A percentile compares a stretch with the other conserved stretches of the same genome.
These are phyloP conservation scores for Diplolepis rosae DNA, from an alignment of 2,888 invertebrate genomes.

Conservation along the genomic window DNA sequence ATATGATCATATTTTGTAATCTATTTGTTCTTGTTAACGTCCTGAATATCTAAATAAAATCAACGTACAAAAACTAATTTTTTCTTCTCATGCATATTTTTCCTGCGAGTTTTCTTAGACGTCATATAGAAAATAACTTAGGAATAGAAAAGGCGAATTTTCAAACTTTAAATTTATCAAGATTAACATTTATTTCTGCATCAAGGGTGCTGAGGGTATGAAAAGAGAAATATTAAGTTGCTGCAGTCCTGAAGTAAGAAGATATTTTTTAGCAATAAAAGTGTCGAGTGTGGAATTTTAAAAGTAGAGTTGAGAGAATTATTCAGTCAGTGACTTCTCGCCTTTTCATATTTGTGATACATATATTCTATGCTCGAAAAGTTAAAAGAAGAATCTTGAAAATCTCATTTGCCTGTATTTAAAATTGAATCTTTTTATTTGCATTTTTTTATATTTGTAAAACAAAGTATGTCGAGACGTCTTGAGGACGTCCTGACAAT, in stretches of 20 bases:
- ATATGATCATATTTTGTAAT: no score
- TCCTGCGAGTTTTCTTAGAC: no score
- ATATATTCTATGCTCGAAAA: neutral
- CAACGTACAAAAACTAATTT: no score
- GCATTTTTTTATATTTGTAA: no score
- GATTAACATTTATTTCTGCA: neutral
- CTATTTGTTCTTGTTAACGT: no score
- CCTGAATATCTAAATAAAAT: no score
- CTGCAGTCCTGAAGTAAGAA: neutral
- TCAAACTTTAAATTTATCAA: neutral
- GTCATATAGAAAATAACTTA: no score
- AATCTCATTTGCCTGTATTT: neutral
- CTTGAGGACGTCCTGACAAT: no score
- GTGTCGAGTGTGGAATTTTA: neutral
- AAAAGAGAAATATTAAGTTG: slow-evolving; percentile 8
- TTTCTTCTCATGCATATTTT: no score
- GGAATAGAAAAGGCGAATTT: no score
- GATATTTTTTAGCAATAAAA: neutral
- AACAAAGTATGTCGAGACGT: no score
- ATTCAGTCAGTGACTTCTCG: slow-evolving; percentile 5
- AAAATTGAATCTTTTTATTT: no score
- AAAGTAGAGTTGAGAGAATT: slow-evolving; percentile 21
- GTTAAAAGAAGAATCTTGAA: neutral
- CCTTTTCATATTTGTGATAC: slow-evolving; percentile 16
- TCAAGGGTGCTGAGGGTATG: neutral